These are phyloP conservation scores for Takifugu bimaculatus DNA, from an alignment of 2,113 vertebrate genomes.

Conservation along the genomic window DNA sequence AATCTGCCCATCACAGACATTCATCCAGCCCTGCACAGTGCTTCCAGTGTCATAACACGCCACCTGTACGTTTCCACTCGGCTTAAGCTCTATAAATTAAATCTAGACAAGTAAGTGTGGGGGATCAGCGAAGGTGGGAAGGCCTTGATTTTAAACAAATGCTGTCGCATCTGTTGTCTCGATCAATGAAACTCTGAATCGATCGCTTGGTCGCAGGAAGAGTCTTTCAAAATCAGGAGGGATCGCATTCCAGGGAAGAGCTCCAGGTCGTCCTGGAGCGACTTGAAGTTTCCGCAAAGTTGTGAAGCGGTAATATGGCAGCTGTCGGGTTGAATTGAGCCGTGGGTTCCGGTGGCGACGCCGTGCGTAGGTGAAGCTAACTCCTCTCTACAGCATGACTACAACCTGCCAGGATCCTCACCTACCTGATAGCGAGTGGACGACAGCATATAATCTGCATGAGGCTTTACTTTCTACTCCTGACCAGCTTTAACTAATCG, in stretches of 20 bases:
- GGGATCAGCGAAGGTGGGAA: constrained; percentile 28
- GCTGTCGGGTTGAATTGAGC: constrained; percentile 58
- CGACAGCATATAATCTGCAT: constrained; percentile 75
- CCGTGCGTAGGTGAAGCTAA: constrained; percentile 62
- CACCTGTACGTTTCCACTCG: constrained; percentile 59
- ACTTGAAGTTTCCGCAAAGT: constrained; percentile 68
- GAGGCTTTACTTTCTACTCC: constrained; percentile 58
- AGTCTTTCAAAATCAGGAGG: no score
- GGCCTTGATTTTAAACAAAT: constrained; percentile 22
- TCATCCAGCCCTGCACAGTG: constrained; percentile 67
- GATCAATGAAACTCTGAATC: no score
- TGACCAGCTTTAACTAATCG: constrained; percentile 77
- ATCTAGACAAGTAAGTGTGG: constrained; percentile 54
- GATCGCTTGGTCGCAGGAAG: no score
- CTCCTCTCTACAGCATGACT: constrained; percentile 69
- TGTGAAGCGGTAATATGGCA: constrained; percentile 68
- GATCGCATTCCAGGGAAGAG: constrained; percentile 23
- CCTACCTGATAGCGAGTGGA: constrained; percentile 71
- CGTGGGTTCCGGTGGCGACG: constrained; percentile 45
- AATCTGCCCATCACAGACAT: constrained; percentile 73
- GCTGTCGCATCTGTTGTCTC: no score
- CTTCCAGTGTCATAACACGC: constrained; percentile 59
- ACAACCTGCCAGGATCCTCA: constrained; percentile 56
- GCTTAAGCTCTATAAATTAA: constrained; percentile 68
- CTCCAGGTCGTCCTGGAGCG: constrained; percentile 33